Evolutionary conservation across 1,140 invertebrate species (phyloP).

Genomic region (Aethina tumida): DNA sequence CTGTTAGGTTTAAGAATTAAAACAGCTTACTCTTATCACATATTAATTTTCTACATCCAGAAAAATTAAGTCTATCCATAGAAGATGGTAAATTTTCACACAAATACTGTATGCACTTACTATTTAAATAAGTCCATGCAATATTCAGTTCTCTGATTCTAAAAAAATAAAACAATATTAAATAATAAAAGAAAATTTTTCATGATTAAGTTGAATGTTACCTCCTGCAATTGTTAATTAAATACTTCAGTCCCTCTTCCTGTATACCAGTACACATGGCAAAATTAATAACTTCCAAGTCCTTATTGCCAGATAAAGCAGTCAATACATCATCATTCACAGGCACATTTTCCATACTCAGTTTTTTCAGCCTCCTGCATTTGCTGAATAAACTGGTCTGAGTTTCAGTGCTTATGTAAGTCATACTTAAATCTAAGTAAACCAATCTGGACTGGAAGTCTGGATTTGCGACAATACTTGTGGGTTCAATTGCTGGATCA

Average conservation of each 20-base stretch:
- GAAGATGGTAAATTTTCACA: constrained; percentile 50
- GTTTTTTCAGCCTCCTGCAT: constrained; percentile 63
- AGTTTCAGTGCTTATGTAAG: constrained; percentile 47
- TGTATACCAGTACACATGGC: constrained; percentile 60
- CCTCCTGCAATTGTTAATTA: constrained; percentile 53
- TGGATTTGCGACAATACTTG: no score
- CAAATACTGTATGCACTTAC: constrained; percentile 48
- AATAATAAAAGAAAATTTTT: constrained; percentile 11
- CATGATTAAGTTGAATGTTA: constrained; percentile 31
- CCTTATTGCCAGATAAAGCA: constrained; percentile 53
- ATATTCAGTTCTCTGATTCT: constrained; percentile 69
- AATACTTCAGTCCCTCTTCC: constrained; percentile 44
- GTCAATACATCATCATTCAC: constrained; percentile 52
- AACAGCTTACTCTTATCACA: constrained; percentile 57
- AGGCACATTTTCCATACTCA: constrained; percentile 70
- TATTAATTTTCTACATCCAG: constrained; percentile 65
- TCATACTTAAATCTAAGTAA: constrained; percentile 78
- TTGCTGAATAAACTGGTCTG: constrained; percentile 52
- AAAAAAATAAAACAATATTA: constrained; percentile 22
- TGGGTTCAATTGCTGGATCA: constrained; percentile 7
- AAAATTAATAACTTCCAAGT: constrained; percentile 64
- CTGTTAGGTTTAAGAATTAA: neutral
- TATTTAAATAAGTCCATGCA: constrained; percentile 66
- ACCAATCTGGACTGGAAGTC: constrained; percentile 48
- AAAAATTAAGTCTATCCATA: constrained; percentile 65